Evolutionary conservation across 2,888 invertebrate genomes (phyloP).

Genomic region (Nomada ferruginata): DNA sequence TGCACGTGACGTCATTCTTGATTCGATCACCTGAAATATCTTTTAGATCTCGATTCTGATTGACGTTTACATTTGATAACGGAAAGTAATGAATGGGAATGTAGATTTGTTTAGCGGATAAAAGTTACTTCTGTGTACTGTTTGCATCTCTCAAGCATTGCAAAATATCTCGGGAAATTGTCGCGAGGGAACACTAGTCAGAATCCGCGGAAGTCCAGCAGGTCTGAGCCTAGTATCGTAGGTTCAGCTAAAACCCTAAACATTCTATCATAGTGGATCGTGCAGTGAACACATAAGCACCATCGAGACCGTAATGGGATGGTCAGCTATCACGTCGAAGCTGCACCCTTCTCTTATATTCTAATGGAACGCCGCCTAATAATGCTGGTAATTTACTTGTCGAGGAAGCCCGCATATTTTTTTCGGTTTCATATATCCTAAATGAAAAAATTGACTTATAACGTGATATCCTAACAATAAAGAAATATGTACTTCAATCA

Average conservation of each 20-base stretch:
- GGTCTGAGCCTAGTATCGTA: too few relatives aligned
- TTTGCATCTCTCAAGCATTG: too few relatives aligned
- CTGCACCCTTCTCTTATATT: constrained; percentile 11
- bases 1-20: neutral
- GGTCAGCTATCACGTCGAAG: neutral
- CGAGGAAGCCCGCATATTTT: constrained; percentile 37
- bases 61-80: neutral
- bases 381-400: constrained; percentile 30
- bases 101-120: neutral
- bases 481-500: neutral
- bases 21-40: neutral
- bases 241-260: too few relatives aligned
- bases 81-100: neutral
- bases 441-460: constrained; percentile 20
- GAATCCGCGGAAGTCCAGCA: too few relatives aligned
- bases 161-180: too few relatives aligned
- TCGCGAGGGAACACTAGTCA: too few relatives aligned
- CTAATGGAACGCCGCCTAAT: constrained; percentile 34
- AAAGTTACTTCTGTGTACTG: neutral
- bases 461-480: neutral
- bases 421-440: constrained; percentile 13
- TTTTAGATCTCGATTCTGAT: neutral
- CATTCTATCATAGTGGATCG: too few relatives aligned
- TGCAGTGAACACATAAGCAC: too few relatives aligned
- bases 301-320: neutral